phyloP scores from a whole-genome alignment of 2,113 vertebrate genomes.

The Nothoprocta perdicaria region DNA sequence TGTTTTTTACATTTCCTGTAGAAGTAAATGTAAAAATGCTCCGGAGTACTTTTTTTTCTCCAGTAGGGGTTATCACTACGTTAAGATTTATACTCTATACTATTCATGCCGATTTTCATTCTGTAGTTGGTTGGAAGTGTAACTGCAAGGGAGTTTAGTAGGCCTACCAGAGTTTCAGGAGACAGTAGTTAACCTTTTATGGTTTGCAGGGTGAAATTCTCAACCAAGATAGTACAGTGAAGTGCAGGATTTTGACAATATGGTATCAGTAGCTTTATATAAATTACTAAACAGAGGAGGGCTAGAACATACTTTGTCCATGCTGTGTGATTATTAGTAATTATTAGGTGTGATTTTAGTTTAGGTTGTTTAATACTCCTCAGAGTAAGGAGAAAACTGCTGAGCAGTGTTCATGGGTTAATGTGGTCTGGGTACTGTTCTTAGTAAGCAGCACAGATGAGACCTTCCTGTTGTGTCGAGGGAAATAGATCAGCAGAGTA shows the following conservation, averaged over 20 bases:
- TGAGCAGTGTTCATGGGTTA: background rate
- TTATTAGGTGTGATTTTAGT: background rate
- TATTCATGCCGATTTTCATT: background rate
- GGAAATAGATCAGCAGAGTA: background rate
- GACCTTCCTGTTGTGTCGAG: background rate
- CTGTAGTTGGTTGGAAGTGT: background rate
- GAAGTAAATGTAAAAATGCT: no score
- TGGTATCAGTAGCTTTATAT: background rate
- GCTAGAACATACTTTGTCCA: background rate
- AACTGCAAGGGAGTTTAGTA: background rate
- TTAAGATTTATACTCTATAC: no score
- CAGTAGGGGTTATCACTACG: no score
- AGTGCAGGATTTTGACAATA: background rate
- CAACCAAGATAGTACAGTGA: background rate
- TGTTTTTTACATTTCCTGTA: no score
- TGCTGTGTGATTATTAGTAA: background rate
- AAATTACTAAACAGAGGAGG: background rate
- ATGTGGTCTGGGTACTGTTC: background rate
- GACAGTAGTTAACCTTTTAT: background rate
- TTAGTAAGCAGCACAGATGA: background rate
- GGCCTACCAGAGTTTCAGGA: background rate
- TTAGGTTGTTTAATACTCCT: background rate
- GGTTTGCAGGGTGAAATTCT: background rate
- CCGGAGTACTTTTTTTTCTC: no score
- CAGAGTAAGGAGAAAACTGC: background rate